Evolutionary conservation across 1,140 invertebrate genomes (phyloP).

Genomic region (Pogonognathellus flavescens): DNA sequence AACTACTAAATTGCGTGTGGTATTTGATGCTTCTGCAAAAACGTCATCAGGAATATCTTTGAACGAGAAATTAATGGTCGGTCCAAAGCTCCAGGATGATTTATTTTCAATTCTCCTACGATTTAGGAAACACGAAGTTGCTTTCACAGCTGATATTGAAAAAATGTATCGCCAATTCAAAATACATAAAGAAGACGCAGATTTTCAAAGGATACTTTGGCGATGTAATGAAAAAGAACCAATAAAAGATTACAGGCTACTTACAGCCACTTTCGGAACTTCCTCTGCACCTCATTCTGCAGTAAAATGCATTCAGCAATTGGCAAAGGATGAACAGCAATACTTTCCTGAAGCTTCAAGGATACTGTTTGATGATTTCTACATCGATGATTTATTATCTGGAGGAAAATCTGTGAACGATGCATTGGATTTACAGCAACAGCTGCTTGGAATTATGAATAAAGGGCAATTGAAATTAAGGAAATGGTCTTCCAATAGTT

Average conservation of each 20-base stretch:
- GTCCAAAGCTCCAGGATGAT: background rate
- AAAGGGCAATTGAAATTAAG: conserved; percentile 67
- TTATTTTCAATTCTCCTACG: background rate
- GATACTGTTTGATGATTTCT: background rate
- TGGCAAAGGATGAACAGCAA: background rate
- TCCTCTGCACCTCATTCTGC: background rate
- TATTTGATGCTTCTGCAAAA: conserved; percentile 69
- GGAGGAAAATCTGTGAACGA: background rate
- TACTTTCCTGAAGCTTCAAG: background rate
- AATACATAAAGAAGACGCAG: background rate
- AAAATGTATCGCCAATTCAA: conserved; percentile 10
- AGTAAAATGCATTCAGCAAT: background rate
- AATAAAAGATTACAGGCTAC: background rate
- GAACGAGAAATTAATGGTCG: conserved; percentile 61
- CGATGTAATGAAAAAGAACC: background rate
- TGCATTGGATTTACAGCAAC: conserved; percentile 16
- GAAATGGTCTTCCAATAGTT: conserved; percentile 69
- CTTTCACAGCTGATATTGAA: background rate
- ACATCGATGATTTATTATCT: background rate
- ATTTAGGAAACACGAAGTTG: background rate
- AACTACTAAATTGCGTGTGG: conserved; percentile 68
- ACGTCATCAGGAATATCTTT: conserved; percentile 54
- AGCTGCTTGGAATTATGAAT: conserved; percentile 63
- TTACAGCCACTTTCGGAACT: background rate
- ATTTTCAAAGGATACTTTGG: background rate